These are phyloP conservation scores for Sphaeridia pumilis DNA, from an alignment of 2,888 invertebrate species.

Conservation along the genomic window DNA sequence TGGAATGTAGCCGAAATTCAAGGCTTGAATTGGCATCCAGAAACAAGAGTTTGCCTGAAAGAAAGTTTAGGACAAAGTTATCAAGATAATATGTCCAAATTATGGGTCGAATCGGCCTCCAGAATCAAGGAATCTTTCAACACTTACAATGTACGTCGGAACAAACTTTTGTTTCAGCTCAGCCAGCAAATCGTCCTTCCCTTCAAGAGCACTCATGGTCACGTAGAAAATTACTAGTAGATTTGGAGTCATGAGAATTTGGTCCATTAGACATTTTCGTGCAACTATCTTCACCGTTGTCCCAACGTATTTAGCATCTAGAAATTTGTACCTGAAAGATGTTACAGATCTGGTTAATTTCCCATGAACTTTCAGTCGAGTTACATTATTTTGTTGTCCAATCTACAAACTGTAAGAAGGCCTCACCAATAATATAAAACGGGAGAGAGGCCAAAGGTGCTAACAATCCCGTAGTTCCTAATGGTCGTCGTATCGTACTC, in stretches of 20 bases:
- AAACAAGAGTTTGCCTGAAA: slow-evolving; percentile 61
- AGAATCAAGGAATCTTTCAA: neutral
- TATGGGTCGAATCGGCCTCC: neutral
- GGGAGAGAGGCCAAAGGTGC: slow-evolving; percentile 50
- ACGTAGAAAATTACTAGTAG: slow-evolving; percentile 58
- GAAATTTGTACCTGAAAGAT: slow-evolving; percentile 58
- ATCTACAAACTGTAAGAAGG: too few species aligned
- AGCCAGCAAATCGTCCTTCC: slow-evolving; percentile 54
- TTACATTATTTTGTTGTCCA: too few species aligned
- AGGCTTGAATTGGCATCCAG: slow-evolving; percentile 68
- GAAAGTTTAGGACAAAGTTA: too few species aligned
- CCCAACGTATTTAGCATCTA: slow-evolving; percentile 59
- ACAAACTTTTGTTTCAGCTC: slow-evolving; percentile 60
- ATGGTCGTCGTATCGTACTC: slow-evolving; percentile 39
- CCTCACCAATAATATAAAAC: slow-evolving; percentile 51
- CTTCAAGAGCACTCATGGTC: slow-evolving; percentile 62
- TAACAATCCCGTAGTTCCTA: slow-evolving; percentile 50
- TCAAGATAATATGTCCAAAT: neutral
- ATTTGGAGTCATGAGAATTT: slow-evolving; percentile 62
- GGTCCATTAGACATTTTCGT: slow-evolving; percentile 61
- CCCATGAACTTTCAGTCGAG: too few species aligned
- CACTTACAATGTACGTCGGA: slow-evolving; percentile 47
- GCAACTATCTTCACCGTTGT: slow-evolving; percentile 50
- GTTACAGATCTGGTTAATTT: slow-evolving; percentile 5
- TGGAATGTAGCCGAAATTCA: slow-evolving; percentile 63